phyloP scores from a whole-genome alignment of 2,797 vertebrate species.

The Platalea minor region DNA sequence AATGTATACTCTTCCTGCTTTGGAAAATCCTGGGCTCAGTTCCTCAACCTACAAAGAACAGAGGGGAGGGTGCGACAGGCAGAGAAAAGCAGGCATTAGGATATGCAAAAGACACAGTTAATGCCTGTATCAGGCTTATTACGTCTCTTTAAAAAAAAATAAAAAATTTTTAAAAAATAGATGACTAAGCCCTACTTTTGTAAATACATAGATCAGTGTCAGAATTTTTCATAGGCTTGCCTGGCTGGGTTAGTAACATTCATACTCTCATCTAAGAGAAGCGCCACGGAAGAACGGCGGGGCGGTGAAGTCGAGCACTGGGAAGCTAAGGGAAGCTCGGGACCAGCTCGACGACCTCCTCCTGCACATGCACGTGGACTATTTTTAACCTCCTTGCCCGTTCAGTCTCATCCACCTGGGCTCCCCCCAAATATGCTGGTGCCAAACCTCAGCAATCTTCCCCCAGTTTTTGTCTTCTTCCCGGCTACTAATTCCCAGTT shows the following conservation, averaged over 20 bases:
- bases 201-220: neutral
- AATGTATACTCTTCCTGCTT: conserved; percentile 87
- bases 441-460: neutral
- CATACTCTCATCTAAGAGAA: fast-evolving
- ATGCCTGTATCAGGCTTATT: neutral
- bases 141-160: neutral
- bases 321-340: neutral
- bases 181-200: neutral
- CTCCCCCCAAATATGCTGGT: neutral
- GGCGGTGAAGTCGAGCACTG: no score
- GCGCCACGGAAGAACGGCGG: fast-evolving
- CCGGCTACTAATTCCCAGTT: neutral
- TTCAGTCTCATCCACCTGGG: neutral
- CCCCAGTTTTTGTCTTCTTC: neutral
- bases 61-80: neutral
- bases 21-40: conserved; percentile 88
- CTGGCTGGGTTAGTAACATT: neutral
- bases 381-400: neutral
- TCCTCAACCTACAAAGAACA: conserved; percentile 83
- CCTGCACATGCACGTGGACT: fast-evolving
- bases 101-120: neutral
- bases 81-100: neutral
- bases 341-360: neutral
- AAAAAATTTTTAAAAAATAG: no score
- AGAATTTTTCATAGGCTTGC: neutral